Evolutionary conservation across 2,888 invertebrate genomes (phyloP).

Genomic region (Himalopsyche anomala): DNA sequence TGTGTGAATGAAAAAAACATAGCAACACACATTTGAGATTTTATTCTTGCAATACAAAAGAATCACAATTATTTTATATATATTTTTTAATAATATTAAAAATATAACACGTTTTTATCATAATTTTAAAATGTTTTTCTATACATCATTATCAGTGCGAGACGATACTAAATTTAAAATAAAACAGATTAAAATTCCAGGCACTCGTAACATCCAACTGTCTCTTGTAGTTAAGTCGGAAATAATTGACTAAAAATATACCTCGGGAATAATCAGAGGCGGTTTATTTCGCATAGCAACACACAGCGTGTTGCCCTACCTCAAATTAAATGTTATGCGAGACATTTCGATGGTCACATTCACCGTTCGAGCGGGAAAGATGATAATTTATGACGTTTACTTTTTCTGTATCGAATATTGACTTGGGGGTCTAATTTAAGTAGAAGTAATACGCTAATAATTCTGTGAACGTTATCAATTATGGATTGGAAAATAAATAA

Average conservation of each 20-base stretch:
- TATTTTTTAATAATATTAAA: too few relatives aligned
- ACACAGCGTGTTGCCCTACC: not conserved
- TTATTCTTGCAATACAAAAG: too few relatives aligned
- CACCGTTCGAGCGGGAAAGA: not conserved
- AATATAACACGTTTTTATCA: not conserved
- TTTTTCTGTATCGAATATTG: too few relatives aligned
- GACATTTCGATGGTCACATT: not conserved
- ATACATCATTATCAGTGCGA: slow-evolving; percentile 21
- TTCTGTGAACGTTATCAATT: too few relatives aligned
- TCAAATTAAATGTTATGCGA: not conserved
- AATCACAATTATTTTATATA: too few relatives aligned
- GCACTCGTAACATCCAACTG: slow-evolving; percentile 1
- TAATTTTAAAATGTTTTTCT: not conserved
- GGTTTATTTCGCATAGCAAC: slow-evolving; percentile 34
- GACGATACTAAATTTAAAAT: not conserved
- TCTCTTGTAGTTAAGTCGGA: slow-evolving; percentile 28
- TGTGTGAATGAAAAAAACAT: too few relatives aligned
- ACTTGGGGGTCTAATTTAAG: too few relatives aligned
- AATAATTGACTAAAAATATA: slow-evolving; percentile 13
- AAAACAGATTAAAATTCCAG: not conserved
- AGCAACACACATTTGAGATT: too few relatives aligned
- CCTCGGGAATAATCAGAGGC: slow-evolving; percentile 12
- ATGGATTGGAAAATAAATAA: too few relatives aligned
- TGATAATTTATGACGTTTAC: not conserved
- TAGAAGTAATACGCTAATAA: too few relatives aligned